Conservation (phyloP, 2,797 vertebrate species). For the Remorina albescens region DNA sequence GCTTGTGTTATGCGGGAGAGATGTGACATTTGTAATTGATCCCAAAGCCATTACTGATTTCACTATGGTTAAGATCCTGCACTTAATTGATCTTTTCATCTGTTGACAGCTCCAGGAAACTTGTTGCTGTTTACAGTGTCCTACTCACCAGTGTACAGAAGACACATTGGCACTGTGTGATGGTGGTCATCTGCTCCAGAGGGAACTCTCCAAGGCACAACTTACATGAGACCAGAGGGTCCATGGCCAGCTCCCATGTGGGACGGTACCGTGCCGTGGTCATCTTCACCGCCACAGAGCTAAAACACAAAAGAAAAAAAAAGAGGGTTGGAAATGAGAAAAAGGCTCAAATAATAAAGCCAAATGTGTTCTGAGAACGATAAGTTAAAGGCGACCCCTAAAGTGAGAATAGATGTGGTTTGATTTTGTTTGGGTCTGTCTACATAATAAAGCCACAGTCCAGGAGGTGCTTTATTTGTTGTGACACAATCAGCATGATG, state of each 20-base stretch:
- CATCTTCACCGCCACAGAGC: slow-evolving; percentile 86
- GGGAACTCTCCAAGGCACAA: slow-evolving; percentile 98
- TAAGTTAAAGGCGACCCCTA: background rate
- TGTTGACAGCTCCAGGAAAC: background rate
- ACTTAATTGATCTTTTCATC: background rate
- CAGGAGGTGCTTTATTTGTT: slow-evolving; percentile 27
- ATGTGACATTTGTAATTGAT: slow-evolving; percentile 11
- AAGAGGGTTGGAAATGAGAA: background rate
- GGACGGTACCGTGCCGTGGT: slow-evolving; percentile 95
- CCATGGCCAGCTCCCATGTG: slow-evolving; percentile 97
- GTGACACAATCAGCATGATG: slow-evolving; percentile 26
- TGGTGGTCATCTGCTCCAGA: slow-evolving; percentile 97
- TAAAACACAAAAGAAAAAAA: slow-evolving; percentile 40
- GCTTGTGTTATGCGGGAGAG: slow-evolving; percentile 1
- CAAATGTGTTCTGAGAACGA: background rate
- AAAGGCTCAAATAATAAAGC: slow-evolving; percentile 10
- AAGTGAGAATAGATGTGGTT: background rate
- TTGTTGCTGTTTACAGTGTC: slow-evolving; percentile 52
- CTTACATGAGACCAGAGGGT: slow-evolving; percentile 97
- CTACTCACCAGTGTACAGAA: slow-evolving; percentile 97
- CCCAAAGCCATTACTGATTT: background rate
- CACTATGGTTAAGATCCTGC: background rate
- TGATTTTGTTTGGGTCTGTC: background rate
- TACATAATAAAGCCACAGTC: slow-evolving; percentile 4
- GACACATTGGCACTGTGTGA: slow-evolving; percentile 98